A percentile compares a stretch with the other conserved stretches of the same genome.
phyloP scores from a whole-genome alignment of 2,888 invertebrate genomes.

The Agonum fuliginosum region DNA sequence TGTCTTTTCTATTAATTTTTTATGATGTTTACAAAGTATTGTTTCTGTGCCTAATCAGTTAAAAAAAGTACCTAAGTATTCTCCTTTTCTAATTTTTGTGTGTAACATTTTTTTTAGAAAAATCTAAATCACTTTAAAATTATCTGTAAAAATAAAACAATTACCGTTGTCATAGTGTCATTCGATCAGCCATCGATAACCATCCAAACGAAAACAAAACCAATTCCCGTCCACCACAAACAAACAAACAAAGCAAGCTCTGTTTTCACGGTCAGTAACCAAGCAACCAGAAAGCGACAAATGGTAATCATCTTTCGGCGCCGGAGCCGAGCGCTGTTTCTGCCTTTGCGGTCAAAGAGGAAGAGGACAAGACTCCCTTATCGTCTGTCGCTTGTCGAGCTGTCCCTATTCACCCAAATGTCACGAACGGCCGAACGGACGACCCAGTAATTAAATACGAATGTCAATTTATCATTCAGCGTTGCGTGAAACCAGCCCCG shows the following conservation, averaged over 20 bases:
- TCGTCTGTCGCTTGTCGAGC: conserved; percentile 11
- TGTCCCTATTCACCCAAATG: conserved; percentile 26
- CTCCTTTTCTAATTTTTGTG: too few relatives aligned
- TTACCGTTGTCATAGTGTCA: not conserved
- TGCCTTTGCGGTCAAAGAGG: not conserved
- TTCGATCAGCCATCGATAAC: not conserved
- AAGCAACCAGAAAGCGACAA: not conserved
- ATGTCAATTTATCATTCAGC: conserved; percentile 58
- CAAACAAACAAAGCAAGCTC: not conserved
- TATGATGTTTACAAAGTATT: too few relatives aligned
- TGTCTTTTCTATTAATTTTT: too few relatives aligned
- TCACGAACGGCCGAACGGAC: conserved; percentile 18
- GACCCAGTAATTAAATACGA: conserved; percentile 56
- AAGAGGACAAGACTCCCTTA: not conserved
- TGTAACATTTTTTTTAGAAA: too few relatives aligned
- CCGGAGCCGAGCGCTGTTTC: not conserved
- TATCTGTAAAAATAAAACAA: not conserved
- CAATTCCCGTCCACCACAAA: not conserved
- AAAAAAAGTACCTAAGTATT: too few relatives aligned
- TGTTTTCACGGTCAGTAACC: not conserved
- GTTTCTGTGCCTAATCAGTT: too few relatives aligned
- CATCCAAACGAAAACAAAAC: not conserved
- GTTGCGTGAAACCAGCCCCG: conserved; percentile 56
- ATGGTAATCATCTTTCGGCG: not conserved
- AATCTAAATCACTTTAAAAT: not conserved